Percentiles rank a stretch among this genome's conserved stretches.
phyloP scores from a whole-genome alignment of 2,888 invertebrate genomes.

The Acanthacorydalis orientalis region DNA sequence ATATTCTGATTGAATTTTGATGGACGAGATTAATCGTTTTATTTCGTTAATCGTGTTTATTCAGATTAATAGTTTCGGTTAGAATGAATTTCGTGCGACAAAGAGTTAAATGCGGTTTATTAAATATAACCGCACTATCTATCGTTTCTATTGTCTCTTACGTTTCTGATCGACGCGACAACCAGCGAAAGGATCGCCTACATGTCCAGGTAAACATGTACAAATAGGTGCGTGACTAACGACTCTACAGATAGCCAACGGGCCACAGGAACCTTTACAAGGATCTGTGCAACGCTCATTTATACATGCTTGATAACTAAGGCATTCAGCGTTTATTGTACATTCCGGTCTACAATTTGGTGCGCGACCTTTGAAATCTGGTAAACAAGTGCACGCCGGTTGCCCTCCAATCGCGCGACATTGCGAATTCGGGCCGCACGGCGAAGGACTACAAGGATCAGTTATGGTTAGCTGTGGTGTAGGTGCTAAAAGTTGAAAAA shows the following conservation, averaged over 20 bases:
- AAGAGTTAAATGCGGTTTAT: neutral
- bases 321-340: constrained; percentile 34
- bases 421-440: constrained; percentile 47
- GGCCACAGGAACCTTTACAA: constrained; percentile 49
- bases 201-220: constrained; percentile 32
- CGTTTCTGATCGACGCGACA: constrained; percentile 15
- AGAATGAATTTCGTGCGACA: neutral
- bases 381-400: constrained; percentile 31
- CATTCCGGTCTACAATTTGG: constrained; percentile 39
- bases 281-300: constrained; percentile 38
- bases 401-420: constrained; percentile 28
- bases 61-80: neutral
- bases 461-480: constrained; percentile 15
- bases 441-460: constrained; percentile 52
- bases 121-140: neutral
- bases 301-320: constrained; percentile 30
- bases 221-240: constrained; percentile 34
- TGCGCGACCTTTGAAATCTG: constrained; percentile 32
- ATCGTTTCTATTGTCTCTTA: neutral
- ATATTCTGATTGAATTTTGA: too few relatives aligned
- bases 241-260: constrained; percentile 43
- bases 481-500: constrained; percentile 6
- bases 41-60: too few relatives aligned
- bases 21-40: too few relatives aligned
- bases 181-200: constrained; percentile 36